phyloP scores from a whole-genome alignment of 2,888 invertebrate species.

The Rotaria macrura region DNA sequence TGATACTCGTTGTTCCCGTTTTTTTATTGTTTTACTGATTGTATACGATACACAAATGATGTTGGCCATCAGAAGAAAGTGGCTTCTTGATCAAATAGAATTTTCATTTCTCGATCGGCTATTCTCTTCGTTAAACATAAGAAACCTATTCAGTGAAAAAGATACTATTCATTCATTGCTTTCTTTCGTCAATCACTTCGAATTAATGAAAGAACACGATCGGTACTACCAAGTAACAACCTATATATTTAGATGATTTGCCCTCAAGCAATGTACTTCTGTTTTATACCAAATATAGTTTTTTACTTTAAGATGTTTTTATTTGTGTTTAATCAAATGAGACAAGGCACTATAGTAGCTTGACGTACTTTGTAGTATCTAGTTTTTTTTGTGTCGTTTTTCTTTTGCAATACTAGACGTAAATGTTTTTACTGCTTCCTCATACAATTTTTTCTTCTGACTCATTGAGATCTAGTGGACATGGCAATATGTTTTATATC shows the following conservation, averaged over 20 bases:
- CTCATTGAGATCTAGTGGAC: no score
- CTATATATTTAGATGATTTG: neutral
- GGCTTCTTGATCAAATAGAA: neutral
- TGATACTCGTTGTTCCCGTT: neutral
- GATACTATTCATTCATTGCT: neutral
- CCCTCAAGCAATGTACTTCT: neutral
- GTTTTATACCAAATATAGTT: neutral
- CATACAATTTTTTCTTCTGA: no score
- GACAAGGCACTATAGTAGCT: no score
- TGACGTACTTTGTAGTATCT: no score
- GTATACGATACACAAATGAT: neutral
- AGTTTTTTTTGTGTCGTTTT: no score
- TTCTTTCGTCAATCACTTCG: neutral
- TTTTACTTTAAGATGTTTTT: neutral
- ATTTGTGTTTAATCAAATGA: no score
- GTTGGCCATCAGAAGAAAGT: neutral
- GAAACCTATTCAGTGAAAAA: neutral
- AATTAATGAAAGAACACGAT: no score
- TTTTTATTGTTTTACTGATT: neutral
- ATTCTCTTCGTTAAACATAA: neutral
- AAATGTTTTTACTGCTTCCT: no score
- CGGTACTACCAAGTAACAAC: no score
- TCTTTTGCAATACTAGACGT: no score
- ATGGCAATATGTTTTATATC: no score
- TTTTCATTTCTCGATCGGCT: neutral